Conservation (phyloP, 2,797 vertebrate species). For the Octomys mimax region DNA sequence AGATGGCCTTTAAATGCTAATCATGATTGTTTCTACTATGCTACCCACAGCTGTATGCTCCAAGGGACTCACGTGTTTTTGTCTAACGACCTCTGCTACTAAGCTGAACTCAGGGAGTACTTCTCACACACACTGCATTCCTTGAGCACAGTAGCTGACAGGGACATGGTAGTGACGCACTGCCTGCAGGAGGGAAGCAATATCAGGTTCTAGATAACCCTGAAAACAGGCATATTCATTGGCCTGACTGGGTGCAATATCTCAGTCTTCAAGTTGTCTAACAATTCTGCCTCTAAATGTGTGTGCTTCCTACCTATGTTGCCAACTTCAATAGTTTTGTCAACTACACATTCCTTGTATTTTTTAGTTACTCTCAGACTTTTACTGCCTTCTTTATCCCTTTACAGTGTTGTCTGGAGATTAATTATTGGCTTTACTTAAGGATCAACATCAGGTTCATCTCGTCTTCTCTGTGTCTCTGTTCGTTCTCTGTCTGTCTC, state of each 20-base stretch:
- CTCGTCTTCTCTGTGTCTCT: not conserved
- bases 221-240: not conserved
- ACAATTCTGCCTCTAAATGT: not conserved
- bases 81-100: not conserved
- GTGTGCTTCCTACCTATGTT: not conserved
- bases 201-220: not conserved
- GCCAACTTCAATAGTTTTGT: not conserved
- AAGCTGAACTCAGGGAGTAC: not conserved
- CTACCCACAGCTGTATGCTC: not conserved
- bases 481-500: not conserved
- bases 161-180: not conserved
- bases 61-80: not conserved
- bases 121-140: not conserved
- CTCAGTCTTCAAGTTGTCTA: not conserved
- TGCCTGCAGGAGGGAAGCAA: accelerated
- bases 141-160: not conserved
- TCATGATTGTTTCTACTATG: not conserved
- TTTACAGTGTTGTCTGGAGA: not conserved
- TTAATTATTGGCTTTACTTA: not conserved
- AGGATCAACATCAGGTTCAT: not conserved
- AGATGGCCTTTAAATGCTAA: not conserved
- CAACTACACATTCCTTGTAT: not conserved
- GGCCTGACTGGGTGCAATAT: not conserved
- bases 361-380: not conserved
- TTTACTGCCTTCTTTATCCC: not conserved